phyloP scores from a whole-genome alignment of 2,888 invertebrate genomes.

The Dicranocentrus wangi region DNA sequence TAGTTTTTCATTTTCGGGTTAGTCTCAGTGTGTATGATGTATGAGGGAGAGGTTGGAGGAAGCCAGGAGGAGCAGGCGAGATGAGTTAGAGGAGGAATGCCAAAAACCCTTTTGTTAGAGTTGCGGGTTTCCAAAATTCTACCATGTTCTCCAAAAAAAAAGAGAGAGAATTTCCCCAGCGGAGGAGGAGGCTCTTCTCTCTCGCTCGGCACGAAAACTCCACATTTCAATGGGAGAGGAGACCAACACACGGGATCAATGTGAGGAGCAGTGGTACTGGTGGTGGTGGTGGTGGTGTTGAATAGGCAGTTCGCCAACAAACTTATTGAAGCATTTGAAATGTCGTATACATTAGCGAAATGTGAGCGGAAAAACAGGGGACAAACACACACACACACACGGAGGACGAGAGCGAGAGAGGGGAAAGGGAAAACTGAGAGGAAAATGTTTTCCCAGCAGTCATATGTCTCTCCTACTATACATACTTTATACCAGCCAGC shows the following conservation, averaged over 20 bases:
- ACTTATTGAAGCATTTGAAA: constrained; percentile 63
- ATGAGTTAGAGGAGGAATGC: constrained; percentile 25
- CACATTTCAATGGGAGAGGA: constrained; percentile 10
- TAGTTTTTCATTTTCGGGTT: background rate
- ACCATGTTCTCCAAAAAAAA: constrained; percentile 11
- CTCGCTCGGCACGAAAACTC: constrained; percentile 4
- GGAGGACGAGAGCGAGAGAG: background rate
- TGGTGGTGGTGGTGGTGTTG: constrained; percentile 48
- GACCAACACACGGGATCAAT: constrained; percentile 16
- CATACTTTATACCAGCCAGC: constrained; percentile 36
- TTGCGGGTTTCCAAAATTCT: constrained; percentile 51
- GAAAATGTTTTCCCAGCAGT: no score
- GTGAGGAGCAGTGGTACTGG: background rate
- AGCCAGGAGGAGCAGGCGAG: no score
- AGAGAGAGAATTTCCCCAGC: constrained; percentile 42
- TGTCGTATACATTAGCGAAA: constrained; percentile 58
- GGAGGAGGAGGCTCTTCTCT: constrained; percentile 25
- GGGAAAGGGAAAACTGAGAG: no score
- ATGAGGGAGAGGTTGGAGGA: constrained; percentile 47
- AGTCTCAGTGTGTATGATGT: constrained; percentile 32
- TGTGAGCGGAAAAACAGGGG: background rate
- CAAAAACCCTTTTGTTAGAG: constrained; percentile 56
- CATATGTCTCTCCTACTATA: no score
- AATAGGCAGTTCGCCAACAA: constrained; percentile 63
- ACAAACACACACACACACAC: background rate